phyloP scores from a whole-genome alignment of 2,888 invertebrate genomes.

The Lathronympha strigana region DNA sequence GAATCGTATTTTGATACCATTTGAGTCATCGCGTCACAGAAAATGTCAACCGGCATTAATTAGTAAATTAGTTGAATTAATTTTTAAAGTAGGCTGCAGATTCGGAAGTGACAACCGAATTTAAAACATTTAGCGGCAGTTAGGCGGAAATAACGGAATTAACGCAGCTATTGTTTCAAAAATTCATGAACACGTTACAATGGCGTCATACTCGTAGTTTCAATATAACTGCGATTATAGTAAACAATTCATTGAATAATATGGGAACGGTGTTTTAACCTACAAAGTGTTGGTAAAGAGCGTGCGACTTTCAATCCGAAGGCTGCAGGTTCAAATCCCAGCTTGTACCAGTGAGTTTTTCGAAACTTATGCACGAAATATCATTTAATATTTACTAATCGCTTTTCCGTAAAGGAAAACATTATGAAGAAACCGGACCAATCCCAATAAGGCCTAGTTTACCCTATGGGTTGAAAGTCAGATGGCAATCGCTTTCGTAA shows the following conservation, averaged over 20 bases:
- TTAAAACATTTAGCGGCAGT: slow-evolving; percentile 47
- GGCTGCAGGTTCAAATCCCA: too few relatives aligned
- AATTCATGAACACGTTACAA: slow-evolving; percentile 33
- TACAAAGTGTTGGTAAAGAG: too few relatives aligned
- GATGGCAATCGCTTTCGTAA: too few relatives aligned
- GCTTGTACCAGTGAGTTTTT: too few relatives aligned
- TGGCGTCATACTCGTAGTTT: slow-evolving; percentile 3
- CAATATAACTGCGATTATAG: slow-evolving; percentile 15
- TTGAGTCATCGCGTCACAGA: neutral
- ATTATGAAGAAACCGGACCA: too few relatives aligned
- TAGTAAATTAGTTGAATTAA: slow-evolving; percentile 4
- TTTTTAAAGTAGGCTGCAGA: slow-evolving; percentile 44
- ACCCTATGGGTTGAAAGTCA: too few relatives aligned
- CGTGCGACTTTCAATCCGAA: too few relatives aligned
- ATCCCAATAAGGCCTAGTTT: too few relatives aligned
- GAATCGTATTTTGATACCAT: neutral
- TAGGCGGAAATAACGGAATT: slow-evolving; percentile 54
- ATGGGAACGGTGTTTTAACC: too few relatives aligned
- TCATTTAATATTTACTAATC: too few relatives aligned
- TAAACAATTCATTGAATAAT: neutral
- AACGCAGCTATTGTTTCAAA: slow-evolving; percentile 50
- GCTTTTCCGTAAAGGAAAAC: too few relatives aligned
- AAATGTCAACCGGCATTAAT: neutral
- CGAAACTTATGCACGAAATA: too few relatives aligned
- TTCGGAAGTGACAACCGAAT: slow-evolving; percentile 48